Conservation (phyloP, 2,113 vertebrate species). For the Percopsis transmontana region DNA sequence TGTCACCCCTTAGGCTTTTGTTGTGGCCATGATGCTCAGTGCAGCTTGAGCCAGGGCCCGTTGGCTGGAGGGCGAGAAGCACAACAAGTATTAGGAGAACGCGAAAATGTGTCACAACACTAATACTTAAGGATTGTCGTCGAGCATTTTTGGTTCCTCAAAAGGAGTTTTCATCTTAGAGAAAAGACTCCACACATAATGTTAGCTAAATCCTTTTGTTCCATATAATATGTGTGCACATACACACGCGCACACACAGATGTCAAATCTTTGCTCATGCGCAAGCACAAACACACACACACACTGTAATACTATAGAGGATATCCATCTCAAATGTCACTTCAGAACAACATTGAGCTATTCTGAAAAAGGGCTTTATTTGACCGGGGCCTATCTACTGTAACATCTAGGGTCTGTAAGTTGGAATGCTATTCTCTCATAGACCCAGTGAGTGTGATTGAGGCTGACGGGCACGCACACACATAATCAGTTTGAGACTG, state of each 20-base stretch:
- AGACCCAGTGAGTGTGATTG: slow-evolving; percentile 38
- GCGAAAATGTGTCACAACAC: slow-evolving; percentile 14
- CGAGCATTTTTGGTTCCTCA: slow-evolving; percentile 42
- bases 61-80: slow-evolving; percentile 39
- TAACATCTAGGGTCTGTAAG: slow-evolving; percentile 6
- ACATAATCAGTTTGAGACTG: slow-evolving; percentile 34
- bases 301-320: not conserved
- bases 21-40: slow-evolving; percentile 60
- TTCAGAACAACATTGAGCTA: slow-evolving; percentile 4
- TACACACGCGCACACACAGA: not conserved
- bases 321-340: slow-evolving; percentile 10
- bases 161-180: slow-evolving; percentile 8
- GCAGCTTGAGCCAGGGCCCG: slow-evolving; percentile 57
- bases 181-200: not conserved
- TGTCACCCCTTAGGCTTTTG: slow-evolving; percentile 62
- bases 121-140: slow-evolving; percentile 23
- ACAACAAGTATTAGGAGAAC: not conserved
- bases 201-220: no score
- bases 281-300: slow-evolving; percentile 5
- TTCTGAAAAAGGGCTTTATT: not conserved
- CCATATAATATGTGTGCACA: not conserved
- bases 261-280: slow-evolving; percentile 3
- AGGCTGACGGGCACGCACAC: slow-evolving; percentile 39
- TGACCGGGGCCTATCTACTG: slow-evolving; percentile 8
- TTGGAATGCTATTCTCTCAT: slow-evolving; percentile 21